A percentile compares a stretch with the other conserved stretches of the same genome.
Evolutionary conservation across 2,113 vertebrate genomes (phyloP).

Genomic region (Amblyopsis rosae): DNA sequence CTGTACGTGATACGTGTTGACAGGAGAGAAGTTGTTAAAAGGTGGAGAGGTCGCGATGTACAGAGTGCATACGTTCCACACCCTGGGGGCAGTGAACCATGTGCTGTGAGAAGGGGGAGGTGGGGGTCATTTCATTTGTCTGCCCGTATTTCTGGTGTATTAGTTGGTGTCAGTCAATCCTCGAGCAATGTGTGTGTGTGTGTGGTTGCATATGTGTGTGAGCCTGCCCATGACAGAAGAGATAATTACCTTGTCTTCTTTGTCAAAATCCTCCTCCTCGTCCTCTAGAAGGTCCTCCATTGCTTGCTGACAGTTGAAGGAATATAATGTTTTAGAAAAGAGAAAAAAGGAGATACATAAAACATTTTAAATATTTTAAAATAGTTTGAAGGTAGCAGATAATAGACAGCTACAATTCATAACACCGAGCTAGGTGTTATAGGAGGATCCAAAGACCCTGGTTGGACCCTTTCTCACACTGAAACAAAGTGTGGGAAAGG

Average conservation of each 20-base stretch:
- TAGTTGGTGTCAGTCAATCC: conserved; percentile 81
- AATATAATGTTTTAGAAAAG: conserved; percentile 11
- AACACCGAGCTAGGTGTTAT: conserved; percentile 8
- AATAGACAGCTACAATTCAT: conserved; percentile 43
- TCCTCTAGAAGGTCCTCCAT: conserved; percentile 97
- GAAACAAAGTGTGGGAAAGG: too few relatives aligned
- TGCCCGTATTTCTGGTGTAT: conserved; percentile 83
- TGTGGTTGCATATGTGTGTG: conserved; percentile 9
- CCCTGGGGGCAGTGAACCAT: conserved; percentile 53
- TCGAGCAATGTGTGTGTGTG: conserved; percentile 66
- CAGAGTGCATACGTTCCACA: conserved; percentile 66
- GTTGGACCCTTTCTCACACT: too few relatives aligned
- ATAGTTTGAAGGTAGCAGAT: conserved; percentile 8
- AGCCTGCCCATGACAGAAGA: conserved; percentile 76
- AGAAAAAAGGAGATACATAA: conserved; percentile 30
- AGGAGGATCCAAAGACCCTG: too few relatives aligned
- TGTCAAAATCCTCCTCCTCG: conserved; percentile 98
- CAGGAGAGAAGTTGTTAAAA: conserved; percentile 77
- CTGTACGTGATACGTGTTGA: conserved; percentile 29
- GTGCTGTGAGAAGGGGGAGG: conserved; percentile 36
- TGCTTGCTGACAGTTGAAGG: conserved; percentile 80
- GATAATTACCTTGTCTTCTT: conserved; percentile 99
- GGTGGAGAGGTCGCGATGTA: conserved; percentile 59
- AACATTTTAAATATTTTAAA: not conserved
- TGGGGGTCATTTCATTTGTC: conserved; percentile 63